phyloP scores from a whole-genome alignment of 2,113 vertebrate genomes.

The Tretioscincus oriximinensis region DNA sequence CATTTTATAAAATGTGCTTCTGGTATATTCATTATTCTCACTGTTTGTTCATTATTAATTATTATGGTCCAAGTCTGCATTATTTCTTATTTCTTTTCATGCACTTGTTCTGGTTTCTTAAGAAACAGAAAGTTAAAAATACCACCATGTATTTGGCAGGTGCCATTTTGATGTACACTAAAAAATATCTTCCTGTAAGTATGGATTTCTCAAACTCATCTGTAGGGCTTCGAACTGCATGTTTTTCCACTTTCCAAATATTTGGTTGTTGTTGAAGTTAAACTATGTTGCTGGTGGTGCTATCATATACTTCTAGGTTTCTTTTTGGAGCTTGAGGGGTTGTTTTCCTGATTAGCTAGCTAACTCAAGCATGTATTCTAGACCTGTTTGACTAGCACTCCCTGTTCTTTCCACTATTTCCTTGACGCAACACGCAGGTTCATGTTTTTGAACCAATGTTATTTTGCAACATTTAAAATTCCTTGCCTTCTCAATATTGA shows the following conservation, averaged over 20 bases:
- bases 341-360: not conserved
- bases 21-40: too few relatives aligned
- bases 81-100: too few relatives aligned
- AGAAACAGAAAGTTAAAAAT: too few relatives aligned
- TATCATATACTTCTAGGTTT: too few relatives aligned
- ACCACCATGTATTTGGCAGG: too few relatives aligned
- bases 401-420: not conserved
- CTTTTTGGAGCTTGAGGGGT: not conserved
- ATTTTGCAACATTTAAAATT: not conserved
- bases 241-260: not conserved
- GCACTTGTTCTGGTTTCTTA: too few relatives aligned
- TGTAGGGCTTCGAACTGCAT: not conserved
- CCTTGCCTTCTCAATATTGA: not conserved
- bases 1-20: too few relatives aligned
- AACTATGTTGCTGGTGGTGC: not conserved
- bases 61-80: too few relatives aligned
- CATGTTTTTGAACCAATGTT: not conserved
- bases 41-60: too few relatives aligned
- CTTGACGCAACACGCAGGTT: not conserved
- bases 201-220: not conserved
- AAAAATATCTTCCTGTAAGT: too few relatives aligned
- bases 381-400: not conserved
- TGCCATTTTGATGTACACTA: too few relatives aligned
- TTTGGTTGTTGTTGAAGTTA: not conserved
- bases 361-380: too few relatives aligned